These are phyloP conservation scores for Coracias cyanogaster DNA, from an alignment of 2,797 vertebrate species.

Conservation along the genomic window DNA sequence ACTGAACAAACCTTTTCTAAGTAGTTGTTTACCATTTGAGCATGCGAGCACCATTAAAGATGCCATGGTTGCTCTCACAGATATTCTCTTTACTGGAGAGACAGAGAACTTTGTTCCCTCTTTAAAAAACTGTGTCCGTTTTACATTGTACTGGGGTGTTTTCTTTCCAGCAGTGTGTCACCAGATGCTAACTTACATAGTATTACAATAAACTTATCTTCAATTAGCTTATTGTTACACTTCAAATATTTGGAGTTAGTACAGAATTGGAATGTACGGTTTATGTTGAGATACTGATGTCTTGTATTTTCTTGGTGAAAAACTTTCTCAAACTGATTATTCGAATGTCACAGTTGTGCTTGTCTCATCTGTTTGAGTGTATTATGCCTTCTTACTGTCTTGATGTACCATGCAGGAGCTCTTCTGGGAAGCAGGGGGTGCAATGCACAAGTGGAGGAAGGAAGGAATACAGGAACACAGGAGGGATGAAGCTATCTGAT, in stretches of 20 bases:
- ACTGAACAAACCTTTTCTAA: slow-evolving; percentile 7
- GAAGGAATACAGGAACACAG: not conserved
- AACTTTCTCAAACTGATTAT: not conserved
- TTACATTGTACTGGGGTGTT: not conserved
- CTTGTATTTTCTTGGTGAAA: not conserved
- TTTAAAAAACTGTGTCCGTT: not conserved
- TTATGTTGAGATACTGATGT: not conserved
- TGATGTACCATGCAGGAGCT: not conserved
- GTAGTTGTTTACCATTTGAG: slow-evolving; percentile 8
- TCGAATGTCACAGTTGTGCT: not conserved
- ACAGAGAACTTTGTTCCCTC: not conserved
- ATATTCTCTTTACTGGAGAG: not conserved
- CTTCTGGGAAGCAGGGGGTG: not conserved
- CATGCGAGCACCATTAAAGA: not conserved
- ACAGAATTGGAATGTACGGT: not conserved
- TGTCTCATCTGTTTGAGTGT: not conserved
- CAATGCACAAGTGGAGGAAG: not conserved
- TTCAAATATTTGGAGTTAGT: not conserved
- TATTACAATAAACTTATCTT: not conserved
- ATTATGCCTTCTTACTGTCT: not conserved
- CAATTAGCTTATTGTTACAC: not conserved
- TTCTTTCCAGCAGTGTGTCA: not conserved
- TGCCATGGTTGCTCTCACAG: not conserved
- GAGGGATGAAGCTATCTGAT: not conserved
- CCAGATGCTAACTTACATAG: not conserved